These are phyloP conservation scores for Antheraea mylitta DNA, from an alignment of 1,140 invertebrate genomes.

Conservation along the genomic window DNA sequence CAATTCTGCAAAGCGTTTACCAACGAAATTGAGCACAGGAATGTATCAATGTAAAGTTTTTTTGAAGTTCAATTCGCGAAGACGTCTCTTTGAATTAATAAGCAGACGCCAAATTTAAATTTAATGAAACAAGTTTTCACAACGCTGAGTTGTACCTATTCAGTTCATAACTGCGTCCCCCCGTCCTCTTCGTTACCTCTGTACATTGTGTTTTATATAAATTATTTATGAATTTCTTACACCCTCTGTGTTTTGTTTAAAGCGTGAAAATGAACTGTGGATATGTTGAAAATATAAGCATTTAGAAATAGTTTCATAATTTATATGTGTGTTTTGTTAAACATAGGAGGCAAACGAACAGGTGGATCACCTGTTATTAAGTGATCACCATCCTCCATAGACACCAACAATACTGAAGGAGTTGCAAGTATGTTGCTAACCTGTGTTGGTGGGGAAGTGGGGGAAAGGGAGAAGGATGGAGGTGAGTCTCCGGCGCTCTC, in stretches of 20 bases:
- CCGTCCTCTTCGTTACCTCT: slow-evolving; percentile 30
- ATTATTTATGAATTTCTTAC: slow-evolving; percentile 25
- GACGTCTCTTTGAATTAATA: slow-evolving; percentile 54
- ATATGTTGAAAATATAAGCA: neutral
- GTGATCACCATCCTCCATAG: too few species aligned
- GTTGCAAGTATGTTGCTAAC: too few species aligned
- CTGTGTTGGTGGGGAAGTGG: too few species aligned
- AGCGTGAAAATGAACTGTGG: neutral
- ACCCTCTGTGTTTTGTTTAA: neutral
- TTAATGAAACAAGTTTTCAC: slow-evolving; percentile 59
- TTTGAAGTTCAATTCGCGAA: slow-evolving; percentile 39
- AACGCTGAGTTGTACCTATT: slow-evolving; percentile 32
- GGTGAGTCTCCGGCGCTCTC: too few species aligned
- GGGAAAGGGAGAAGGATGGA: too few species aligned
- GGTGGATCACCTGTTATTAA: too few species aligned
- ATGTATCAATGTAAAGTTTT: slow-evolving; percentile 37
- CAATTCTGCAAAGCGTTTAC: neutral
- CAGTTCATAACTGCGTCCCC: slow-evolving; percentile 29
- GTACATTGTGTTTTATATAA: slow-evolving; percentile 25
- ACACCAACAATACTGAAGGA: too few species aligned
- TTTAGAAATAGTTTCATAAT: neutral
- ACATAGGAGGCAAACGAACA: too few species aligned
- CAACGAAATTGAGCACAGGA: slow-evolving; percentile 24
- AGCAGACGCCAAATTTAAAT: slow-evolving; percentile 55
- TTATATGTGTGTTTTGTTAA: too few species aligned